Base-by-base conservation (phyloP, 2,888 invertebrate genomes). In the Linnaemya tessellans region DNA sequence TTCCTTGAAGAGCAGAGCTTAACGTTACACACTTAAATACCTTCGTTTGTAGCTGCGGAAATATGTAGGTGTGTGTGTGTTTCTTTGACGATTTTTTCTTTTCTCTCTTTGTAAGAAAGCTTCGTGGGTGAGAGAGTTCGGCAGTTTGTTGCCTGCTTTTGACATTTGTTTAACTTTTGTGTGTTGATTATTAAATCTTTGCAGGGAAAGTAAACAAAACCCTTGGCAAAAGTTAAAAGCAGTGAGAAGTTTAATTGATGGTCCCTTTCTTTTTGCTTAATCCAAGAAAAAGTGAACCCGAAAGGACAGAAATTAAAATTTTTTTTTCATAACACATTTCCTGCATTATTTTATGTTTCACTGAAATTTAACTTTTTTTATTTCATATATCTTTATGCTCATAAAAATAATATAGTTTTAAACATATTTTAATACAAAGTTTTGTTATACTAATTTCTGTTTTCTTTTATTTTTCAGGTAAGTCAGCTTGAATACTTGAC, bases 161-260 rank as follows among this genome's bases (percentile, higher is more conserved):
- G 75, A 70, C 75, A 81, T 70, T 75, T 70, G 68, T 81, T 75
- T 70, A 51, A 51, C 35, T 81, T 75, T 81, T 74, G 75, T 75
- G 62, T 75, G 74, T 81, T 74, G 60, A 22, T 38, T 65, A 43
- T 74, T 51, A 60, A 73, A 49, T 56, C 25, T 73, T 60, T 38
- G 22, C 46, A 15, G 18, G 3, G 30, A 30, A 73, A 73, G 41
- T 13, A 58, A 74, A 64, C 51, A 18, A 74, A 74, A 64, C 25
- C 64, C 64, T 75, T 64, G 25, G 18, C 60, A 49, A 46, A 56
- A 77, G 30, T 30, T 3, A 22, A n/a, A 46, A 43, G 10, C 46
- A 65, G 41, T 15, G 46, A 35, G 43, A 13, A 58, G 7, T 3
- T 18, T 9, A 43, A 43, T 20, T 43, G 20, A 11, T 0, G 4